These are phyloP conservation scores for Pleuronectes platessa DNA, from an alignment of 2,113 vertebrate genomes.

Conservation along the genomic window DNA sequence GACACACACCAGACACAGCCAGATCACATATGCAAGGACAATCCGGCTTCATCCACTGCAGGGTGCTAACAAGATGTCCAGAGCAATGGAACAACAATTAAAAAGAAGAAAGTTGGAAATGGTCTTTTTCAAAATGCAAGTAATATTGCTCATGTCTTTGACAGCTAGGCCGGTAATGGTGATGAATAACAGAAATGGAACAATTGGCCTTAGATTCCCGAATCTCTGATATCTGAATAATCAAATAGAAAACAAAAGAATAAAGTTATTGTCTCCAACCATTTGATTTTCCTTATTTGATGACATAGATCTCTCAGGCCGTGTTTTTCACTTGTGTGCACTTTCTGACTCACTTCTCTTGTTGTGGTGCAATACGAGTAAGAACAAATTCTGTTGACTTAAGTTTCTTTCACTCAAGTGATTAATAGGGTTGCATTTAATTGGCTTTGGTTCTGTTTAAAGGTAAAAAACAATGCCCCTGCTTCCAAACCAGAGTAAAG, in stretches of 20 bases:
- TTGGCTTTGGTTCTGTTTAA: slow-evolving; percentile 3
- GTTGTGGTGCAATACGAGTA: background rate
- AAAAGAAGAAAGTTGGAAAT: background rate
- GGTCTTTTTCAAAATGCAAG: background rate
- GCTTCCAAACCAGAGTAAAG: background rate
- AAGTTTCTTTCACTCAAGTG: background rate
- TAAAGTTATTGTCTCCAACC: too few relatives aligned
- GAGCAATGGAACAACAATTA: too few relatives aligned
- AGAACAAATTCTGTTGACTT: slow-evolving; percentile 1
- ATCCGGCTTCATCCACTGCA: too few relatives aligned
- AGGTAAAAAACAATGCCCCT: background rate
- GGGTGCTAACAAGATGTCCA: too few relatives aligned
- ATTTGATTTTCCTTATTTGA: too few relatives aligned
- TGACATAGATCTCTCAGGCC: background rate
- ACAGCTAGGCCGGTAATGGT: background rate
- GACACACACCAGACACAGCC: too few relatives aligned
- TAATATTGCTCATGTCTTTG: background rate
- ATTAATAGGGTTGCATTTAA: background rate
- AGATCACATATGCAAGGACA: too few relatives aligned
- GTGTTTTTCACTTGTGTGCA: background rate
- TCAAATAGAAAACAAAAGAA: too few relatives aligned
- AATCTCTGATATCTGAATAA: too few relatives aligned
- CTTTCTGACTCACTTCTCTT: background rate
- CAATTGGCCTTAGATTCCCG: too few relatives aligned
- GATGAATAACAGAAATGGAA: background rate